Percentiles rank a stretch among this genome's conserved stretches.
phyloP scores from a whole-genome alignment of 2,113 vertebrate species.

The Melospiza melodia region DNA sequence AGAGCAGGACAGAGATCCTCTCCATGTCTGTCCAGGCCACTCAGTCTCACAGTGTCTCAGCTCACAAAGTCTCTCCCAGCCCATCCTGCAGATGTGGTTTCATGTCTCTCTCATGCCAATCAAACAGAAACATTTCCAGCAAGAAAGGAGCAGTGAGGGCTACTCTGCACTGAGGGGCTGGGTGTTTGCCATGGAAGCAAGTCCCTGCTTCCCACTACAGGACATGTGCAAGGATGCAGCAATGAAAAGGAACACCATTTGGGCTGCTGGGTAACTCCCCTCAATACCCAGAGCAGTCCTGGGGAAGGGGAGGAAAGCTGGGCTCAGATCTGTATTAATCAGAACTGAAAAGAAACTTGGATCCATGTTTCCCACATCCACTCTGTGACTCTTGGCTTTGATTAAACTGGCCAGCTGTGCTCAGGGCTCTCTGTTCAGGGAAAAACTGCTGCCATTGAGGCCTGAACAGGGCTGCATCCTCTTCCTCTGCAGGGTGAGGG shows the following conservation, averaged over 20 bases:
- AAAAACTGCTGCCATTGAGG: neutral
- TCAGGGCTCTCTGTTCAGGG: neutral
- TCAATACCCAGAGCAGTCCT: neutral
- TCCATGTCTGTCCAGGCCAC: neutral
- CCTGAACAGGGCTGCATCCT: neutral
- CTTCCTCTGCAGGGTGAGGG: neutral
- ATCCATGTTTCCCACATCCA: neutral
- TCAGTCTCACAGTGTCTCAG: no score
- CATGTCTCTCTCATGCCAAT: fast-evolving
- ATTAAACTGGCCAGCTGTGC: fast-evolving
- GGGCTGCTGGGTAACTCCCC: neutral
- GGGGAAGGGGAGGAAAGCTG: neutral
- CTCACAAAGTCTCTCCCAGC: fast-evolving
- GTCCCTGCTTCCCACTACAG: neutral
- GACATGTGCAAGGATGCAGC: neutral
- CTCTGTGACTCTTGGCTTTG: neutral
- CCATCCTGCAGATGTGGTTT: neutral
- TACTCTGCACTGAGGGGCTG: neutral
- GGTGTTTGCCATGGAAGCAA: neutral
- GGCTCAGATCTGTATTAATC: neutral
- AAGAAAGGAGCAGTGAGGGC: neutral
- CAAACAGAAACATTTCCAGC: neutral
- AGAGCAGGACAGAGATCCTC: neutral
- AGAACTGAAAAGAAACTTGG: neutral
- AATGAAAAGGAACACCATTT: neutral